Conservation (phyloP, 2,888 invertebrate genomes). For the Lepeophtheirus nordmannii region DNA sequence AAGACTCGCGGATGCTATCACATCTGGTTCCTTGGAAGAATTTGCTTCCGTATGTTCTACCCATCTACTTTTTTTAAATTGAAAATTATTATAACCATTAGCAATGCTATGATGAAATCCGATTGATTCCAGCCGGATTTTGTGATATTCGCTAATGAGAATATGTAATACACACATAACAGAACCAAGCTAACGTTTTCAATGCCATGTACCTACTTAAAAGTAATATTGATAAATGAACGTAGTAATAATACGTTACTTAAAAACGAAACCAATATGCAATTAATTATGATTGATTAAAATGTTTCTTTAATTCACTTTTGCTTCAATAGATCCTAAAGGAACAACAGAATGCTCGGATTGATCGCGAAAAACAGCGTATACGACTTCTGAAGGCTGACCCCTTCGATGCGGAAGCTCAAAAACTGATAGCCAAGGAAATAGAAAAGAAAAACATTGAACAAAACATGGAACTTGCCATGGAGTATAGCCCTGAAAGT, state of each 20-base stretch:
- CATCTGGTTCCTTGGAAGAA: constrained; percentile 57
- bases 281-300: no score
- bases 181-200: no score
- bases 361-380: constrained; percentile 64
- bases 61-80: background rate
- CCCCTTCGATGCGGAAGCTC: constrained; percentile 89
- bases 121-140: background rate
- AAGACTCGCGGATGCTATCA: constrained; percentile 70
- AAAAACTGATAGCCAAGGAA: constrained; percentile 65
- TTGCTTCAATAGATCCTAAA: constrained; percentile 43
- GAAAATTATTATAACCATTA: background rate
- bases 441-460: constrained; percentile 60
- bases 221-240: no score
- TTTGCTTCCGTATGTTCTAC: background rate
- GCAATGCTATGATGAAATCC: background rate
- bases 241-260: no score
- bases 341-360: constrained; percentile 64
- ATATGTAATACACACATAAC: no score
- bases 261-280: no score
- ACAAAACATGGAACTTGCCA: constrained; percentile 94
- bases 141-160: no score
- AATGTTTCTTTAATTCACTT: constrained; percentile 28
- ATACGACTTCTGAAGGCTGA: constrained; percentile 78
- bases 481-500: constrained; percentile 95
- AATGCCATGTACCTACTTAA: no score